Evolutionary conservation across 2,888 invertebrate species (phyloP).

Genomic region (Hymenopus coronatus): DNA sequence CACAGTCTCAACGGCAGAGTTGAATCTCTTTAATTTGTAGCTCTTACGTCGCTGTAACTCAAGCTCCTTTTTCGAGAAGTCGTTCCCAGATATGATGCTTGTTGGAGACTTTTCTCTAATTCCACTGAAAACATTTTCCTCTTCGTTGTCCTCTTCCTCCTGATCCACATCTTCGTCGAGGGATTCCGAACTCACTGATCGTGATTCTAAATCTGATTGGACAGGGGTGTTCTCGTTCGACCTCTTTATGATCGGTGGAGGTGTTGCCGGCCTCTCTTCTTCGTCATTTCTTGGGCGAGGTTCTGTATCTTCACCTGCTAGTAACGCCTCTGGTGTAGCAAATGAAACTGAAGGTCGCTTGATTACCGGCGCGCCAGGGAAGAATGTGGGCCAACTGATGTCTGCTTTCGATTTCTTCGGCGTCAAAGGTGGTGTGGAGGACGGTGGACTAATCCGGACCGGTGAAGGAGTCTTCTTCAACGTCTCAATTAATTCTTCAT

Average conservation of each 20-base stretch:
- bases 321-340: conserved; percentile 9
- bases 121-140: background rate
- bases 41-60: conserved; percentile 25
- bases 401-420: conserved; percentile 22
- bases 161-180: background rate
- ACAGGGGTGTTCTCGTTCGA: background rate
- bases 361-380: conserved; percentile 26
- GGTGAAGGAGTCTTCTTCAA: background rate
- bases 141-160: background rate
- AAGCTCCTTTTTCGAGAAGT: conserved; percentile 30
- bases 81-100: conserved; percentile 12
- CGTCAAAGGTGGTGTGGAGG: background rate
- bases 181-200: background rate
- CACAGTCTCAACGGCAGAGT: background rate
- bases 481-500: background rate
- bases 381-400: conserved; percentile 32
- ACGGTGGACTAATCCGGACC: background rate
- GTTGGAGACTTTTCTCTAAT: background rate
- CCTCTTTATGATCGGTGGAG: background rate
- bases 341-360: conserved; percentile 25
- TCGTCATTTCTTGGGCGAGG: background rate
- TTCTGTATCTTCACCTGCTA: background rate
- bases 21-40: conserved; percentile 25
- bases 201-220: background rate
- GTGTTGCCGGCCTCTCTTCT: background rate